Evolutionary conservation across 2,797 vertebrate species (phyloP).

Genomic region (Catostomus latipinnis): DNA sequence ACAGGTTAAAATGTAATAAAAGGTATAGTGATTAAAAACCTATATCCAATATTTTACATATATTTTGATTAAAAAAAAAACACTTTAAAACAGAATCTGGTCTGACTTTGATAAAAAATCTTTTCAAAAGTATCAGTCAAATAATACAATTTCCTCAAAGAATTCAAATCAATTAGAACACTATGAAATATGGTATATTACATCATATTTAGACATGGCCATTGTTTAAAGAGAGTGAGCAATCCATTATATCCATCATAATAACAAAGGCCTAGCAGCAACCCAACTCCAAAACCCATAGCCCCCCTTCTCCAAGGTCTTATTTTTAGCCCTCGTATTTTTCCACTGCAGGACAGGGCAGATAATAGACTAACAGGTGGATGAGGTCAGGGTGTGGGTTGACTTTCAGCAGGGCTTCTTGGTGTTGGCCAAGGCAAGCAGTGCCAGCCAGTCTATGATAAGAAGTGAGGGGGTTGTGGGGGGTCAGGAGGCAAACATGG

Average conservation of each 20-base stretch:
- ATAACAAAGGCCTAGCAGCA: too few species aligned
- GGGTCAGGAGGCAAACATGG: too few species aligned
- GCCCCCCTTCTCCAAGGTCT: constrained; percentile 7
- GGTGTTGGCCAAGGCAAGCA: constrained; percentile 64
- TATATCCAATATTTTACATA: too few species aligned
- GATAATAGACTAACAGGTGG: constrained; percentile 73
- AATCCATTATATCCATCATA: too few species aligned
- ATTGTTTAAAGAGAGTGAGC: background rate
- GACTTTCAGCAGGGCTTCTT: constrained; percentile 66
- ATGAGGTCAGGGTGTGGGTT: constrained; percentile 71
- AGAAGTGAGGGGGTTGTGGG: constrained; percentile 41
- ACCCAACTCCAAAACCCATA: constrained; percentile 9
- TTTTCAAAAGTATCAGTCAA: too few species aligned
- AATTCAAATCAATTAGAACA: background rate
- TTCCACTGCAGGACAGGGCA: constrained; percentile 67
- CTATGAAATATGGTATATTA: background rate
- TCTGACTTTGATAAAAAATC: too few species aligned
- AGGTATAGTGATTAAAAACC: too few species aligned
- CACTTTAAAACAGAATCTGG: too few species aligned
- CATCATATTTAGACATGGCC: background rate
- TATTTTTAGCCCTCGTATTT: constrained; percentile 74
- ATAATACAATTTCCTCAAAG: too few species aligned
- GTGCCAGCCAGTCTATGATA: constrained; percentile 52
- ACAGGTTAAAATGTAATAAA: too few species aligned
- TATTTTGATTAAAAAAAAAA: too few species aligned